Percentiles rank a stretch among this genome's conserved stretches.
Evolutionary conservation across 2,888 invertebrate species (phyloP).

Genomic region (Toxonevra muliebris): DNA sequence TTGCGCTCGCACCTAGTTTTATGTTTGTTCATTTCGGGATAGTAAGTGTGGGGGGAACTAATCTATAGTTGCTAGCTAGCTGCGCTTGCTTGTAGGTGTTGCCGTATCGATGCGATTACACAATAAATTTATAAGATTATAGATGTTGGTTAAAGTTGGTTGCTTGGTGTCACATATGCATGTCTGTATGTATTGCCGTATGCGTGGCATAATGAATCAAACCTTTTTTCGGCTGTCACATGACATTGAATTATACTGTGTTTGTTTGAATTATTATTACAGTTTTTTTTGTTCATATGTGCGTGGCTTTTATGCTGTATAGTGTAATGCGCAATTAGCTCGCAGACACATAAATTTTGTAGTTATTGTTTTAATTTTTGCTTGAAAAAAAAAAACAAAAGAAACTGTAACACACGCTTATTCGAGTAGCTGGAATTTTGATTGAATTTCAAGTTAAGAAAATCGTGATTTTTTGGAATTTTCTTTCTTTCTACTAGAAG

Average conservation of each 20-base stretch:
- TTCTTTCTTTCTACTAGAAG: neutral
- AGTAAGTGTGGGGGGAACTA: neutral
- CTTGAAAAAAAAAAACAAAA: neutral
- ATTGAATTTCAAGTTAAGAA: slow-evolving; percentile 4
- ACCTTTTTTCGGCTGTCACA: slow-evolving; percentile 22
- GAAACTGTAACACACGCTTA: neutral
- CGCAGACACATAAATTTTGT: slow-evolving; percentile 17
- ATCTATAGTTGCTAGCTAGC: neutral
- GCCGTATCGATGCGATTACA: slow-evolving; percentile 33
- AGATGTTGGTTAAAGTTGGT: neutral
- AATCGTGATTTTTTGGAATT: neutral
- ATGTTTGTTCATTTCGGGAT: neutral
- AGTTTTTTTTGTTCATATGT: neutral
- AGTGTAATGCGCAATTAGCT: slow-evolving; percentile 20
- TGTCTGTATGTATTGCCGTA: neutral
- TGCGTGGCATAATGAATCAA: slow-evolving; percentile 16
- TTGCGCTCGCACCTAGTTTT: neutral
- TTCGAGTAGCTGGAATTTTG: neutral
- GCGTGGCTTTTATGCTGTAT: neutral
- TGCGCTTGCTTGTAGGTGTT: slow-evolving; percentile 19
- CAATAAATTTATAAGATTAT: slow-evolving; percentile 32
- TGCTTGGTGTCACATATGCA: neutral
- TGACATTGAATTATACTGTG: neutral
- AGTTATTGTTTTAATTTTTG: slow-evolving; percentile 13
- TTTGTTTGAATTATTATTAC: neutral